Conservation (phyloP, 2,888 invertebrate genomes). For the Megamerina dolium region DNA sequence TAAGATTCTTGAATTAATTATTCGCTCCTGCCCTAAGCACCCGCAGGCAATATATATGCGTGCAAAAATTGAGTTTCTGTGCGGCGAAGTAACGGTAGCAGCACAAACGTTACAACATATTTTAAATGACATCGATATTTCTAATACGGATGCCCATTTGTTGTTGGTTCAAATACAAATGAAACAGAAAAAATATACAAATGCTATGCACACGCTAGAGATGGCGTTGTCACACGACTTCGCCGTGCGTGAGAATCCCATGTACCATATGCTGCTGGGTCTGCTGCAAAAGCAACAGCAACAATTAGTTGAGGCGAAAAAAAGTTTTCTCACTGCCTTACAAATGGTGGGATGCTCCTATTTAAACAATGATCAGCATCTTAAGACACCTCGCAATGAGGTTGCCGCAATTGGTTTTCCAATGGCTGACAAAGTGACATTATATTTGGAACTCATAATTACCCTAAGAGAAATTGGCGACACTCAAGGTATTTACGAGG, state of each 20-base stretch:
- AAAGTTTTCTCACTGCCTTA: conserved; percentile 70
- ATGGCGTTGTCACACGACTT: conserved; percentile 89
- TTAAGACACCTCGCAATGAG: conserved; percentile 23
- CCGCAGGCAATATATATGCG: conserved; percentile 61
- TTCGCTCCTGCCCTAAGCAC: conserved; percentile 77
- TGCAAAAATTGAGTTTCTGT: conserved; percentile 74
- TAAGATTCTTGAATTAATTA: conserved; percentile 64
- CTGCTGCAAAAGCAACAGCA: conserved; percentile 72
- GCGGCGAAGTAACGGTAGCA: conserved; percentile 70
- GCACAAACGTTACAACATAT: conserved; percentile 66
- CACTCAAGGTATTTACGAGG: conserved; percentile 59
- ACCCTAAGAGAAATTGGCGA: conserved; percentile 28
- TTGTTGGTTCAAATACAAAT: conserved; percentile 81
- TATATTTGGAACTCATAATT: conserved; percentile 76
- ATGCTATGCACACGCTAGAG: conserved; percentile 82
- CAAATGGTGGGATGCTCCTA: conserved; percentile 54
- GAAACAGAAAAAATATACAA: conserved; percentile 61
- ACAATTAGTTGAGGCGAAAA: conserved; percentile 64
- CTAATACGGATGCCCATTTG: conserved; percentile 76
- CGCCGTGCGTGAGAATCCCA: conserved; percentile 81
- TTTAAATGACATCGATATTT: conserved; percentile 67
- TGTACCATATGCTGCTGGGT: conserved; percentile 83
- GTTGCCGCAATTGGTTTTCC: conserved; percentile 46
- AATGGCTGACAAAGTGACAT: conserved; percentile 72
- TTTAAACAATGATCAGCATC: conserved; percentile 29